Evolutionary conservation across 2,113 vertebrate genomes (phyloP).

Genomic region (Syngnathoides biaculeatus): DNA sequence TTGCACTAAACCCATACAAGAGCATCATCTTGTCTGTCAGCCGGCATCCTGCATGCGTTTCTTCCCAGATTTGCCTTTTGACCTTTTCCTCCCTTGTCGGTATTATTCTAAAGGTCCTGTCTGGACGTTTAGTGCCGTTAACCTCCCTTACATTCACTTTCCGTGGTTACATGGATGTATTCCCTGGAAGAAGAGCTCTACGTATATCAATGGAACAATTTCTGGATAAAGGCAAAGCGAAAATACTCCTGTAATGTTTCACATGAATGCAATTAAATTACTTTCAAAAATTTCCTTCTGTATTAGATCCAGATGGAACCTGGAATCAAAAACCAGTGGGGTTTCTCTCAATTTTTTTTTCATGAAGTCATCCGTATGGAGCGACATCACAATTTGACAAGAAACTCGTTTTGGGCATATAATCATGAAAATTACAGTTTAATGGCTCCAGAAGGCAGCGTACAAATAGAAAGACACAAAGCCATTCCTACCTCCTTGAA

Average conservation of each 20-base stretch:
- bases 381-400: background rate
- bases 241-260: no score
- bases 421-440: no score
- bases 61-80: background rate
- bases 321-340: no score
- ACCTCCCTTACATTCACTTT: conserved; percentile 19
- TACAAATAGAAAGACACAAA: no score
- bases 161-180: no score
- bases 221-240: no score
- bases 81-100: background rate
- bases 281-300: background rate
- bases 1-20: conserved; percentile 38
- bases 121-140: background rate
- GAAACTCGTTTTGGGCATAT: background rate
- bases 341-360: background rate
- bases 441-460: no score
- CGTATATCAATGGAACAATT: no score
- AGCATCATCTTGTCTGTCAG: conserved; percentile 28
- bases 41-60: conserved; percentile 1
- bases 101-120: no score
- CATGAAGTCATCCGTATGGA: background rate
- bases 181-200: no score
- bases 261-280: background rate
- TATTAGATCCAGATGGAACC: background rate
- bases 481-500: no score